A percentile compares a stretch with the other conserved stretches of the same genome.
Evolutionary conservation across 2,113 vertebrate genomes (phyloP).

Genomic region (Pterocles burchelli): DNA sequence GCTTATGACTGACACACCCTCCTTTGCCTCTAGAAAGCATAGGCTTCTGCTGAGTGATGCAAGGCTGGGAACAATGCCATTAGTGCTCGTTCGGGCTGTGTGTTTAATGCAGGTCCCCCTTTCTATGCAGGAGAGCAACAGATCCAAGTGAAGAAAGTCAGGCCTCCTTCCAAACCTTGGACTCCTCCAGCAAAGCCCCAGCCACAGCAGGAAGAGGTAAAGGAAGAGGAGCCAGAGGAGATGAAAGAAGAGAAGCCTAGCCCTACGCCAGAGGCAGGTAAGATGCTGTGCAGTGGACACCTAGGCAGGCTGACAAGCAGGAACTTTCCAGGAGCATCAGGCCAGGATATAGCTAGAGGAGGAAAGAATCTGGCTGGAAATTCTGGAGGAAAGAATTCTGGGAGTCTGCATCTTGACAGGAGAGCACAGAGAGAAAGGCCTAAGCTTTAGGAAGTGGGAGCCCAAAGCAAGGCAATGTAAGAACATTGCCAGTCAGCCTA

Average conservation of each 20-base stretch:
- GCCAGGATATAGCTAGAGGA: neutral
- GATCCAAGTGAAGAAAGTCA: conserved; percentile 43
- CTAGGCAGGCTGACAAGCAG: neutral
- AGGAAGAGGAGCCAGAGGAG: neutral
- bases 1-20: neutral
- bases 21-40: neutral
- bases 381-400: neutral
- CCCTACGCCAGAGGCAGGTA: conserved; percentile 29
- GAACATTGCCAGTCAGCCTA: neutral
- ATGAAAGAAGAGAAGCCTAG: neutral
- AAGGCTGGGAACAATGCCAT: neutral
- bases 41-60: neutral
- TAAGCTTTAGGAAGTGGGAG: neutral
- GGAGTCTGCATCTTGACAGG: neutral
- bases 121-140: conserved; percentile 63
- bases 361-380: neutral
- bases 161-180: conserved; percentile 47
- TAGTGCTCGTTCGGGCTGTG: neutral
- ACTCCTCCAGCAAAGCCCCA: conserved; percentile 15
- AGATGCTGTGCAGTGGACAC: neutral
- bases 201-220: neutral
- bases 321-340: neutral
- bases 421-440: neutral
- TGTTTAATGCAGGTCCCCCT: neutral
- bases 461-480: neutral